Evolutionary conservation across 2,113 vertebrate species (phyloP).

Genomic region (Ciconia maguari): DNA sequence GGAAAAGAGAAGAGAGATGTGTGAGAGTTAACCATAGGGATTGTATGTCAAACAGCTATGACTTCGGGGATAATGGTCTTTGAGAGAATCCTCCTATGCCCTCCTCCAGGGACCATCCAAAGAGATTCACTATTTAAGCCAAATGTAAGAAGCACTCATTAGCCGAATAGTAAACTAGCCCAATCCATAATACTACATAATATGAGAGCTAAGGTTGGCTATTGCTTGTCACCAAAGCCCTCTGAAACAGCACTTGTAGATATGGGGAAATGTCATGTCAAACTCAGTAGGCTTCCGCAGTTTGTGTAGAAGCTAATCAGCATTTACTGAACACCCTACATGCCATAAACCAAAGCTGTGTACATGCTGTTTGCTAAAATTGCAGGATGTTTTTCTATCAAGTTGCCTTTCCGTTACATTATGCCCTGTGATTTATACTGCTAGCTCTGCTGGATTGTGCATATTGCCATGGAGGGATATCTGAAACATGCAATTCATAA

Average conservation of each 20-base stretch:
- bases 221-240: background rate
- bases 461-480: background rate
- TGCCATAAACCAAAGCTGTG: background rate
- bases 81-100: background rate
- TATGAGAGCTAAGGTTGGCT: background rate
- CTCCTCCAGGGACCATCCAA: background rate
- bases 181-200: background rate
- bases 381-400: conserved; percentile 34
- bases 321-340: background rate
- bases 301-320: background rate
- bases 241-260: background rate
- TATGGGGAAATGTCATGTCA: background rate
- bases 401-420: conserved; percentile 13
- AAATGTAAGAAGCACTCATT: background rate
- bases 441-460: conserved; percentile 40
- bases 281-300: conserved; percentile 7
- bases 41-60: background rate
- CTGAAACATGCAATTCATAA: conserved; percentile 10
- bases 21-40: background rate
- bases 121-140: background rate
- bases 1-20: background rate
- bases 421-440: conserved; percentile 38
- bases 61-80: background rate
- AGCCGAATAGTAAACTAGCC: background rate
- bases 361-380: conserved; percentile 47